phyloP scores from a whole-genome alignment of 2,797 vertebrate species.

The Thalassophryne amazonica region DNA sequence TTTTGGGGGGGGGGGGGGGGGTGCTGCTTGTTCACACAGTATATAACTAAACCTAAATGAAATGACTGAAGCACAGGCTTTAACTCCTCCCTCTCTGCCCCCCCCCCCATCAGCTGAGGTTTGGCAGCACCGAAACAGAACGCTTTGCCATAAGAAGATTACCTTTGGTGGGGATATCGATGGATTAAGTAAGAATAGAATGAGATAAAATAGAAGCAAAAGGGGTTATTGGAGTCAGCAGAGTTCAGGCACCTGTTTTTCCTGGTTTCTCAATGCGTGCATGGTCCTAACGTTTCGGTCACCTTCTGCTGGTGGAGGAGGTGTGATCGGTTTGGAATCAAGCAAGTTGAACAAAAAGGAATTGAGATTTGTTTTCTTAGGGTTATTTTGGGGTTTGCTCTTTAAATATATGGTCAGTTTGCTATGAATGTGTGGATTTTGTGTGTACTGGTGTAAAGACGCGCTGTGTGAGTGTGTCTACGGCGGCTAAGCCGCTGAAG shows the following conservation, averaged over 20 bases:
- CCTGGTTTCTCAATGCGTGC: constrained; percentile 15
- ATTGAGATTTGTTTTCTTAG: neutral
- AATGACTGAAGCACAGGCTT: constrained; percentile 73
- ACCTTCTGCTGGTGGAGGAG: constrained; percentile 15
- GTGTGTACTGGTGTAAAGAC: constrained; percentile 21
- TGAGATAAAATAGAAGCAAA: constrained; percentile 73
- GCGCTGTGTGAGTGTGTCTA: constrained; percentile 61
- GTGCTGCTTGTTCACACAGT: constrained; percentile 65
- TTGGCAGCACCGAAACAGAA: constrained; percentile 77
- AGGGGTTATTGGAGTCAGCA: constrained; percentile 67
- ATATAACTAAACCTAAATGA: constrained; percentile 75
- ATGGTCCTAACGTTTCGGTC: constrained; percentile 43
- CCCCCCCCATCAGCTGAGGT: constrained; percentile 71
- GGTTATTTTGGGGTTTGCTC: neutral
- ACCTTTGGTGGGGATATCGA: constrained; percentile 78
- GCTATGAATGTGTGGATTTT: constrained; percentile 18
- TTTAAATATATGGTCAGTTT: constrained; percentile 53
- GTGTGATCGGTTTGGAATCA: neutral
- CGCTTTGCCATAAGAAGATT: constrained; percentile 81
- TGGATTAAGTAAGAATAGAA: constrained; percentile 83
- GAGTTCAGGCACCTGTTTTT: constrained; percentile 78
- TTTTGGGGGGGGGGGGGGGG: constrained; percentile 23
- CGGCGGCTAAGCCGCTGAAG: constrained; percentile 85
- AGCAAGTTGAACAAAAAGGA: neutral
- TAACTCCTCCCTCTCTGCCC: constrained; percentile 33